Base-by-base conservation (phyloP, 2,888 invertebrate genomes). In the Hyles lineata region DNA sequence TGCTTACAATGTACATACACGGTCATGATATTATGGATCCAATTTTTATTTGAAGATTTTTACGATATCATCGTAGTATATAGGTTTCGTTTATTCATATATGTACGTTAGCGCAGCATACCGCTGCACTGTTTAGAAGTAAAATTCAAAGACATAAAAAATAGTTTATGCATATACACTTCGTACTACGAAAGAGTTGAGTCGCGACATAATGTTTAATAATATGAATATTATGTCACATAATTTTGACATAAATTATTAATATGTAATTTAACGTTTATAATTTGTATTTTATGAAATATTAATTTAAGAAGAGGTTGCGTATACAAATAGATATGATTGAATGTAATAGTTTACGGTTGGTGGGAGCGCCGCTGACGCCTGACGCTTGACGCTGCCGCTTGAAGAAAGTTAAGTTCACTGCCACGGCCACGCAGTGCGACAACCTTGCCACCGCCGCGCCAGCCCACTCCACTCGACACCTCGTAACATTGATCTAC, bases 361-460 rank as follows among this genome's bases (percentile, higher is more conserved):
- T 88, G 88, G 89, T 82, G 82, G 84, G 78, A 79, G 83, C 83
- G 60, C n/a, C 63, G 63, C 35, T 63, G 63, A 63, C 63, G 63
- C 67, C 43, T 55, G 55, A 55, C 55, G 55, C 55, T 55, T 55
- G 82, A 80, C 84, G 82, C 83, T 82, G 79, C 78, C 80, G 79
- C 78, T 78, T 82, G 87, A 91, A 92, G 93, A 92, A 93, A 93
- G 93, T 92, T 82, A 93, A 94, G 94, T 94, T 94, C 94, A 94
- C 89, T 94, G 94, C 92, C 94, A 94, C 89, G 94, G 94, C 85
- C 93, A 84, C 77, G 84, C 86, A 87, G 88, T 87, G 89, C 92
- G 92, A 92, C 94, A 92, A 92, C 93, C 93, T 93, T 91, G 91
- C 86, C 70, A 73, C 55, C n/a, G 55, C 55, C 55, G 55, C 55